Conservation (phyloP, 2,888 invertebrate species). For the Agelastica alni region DNA sequence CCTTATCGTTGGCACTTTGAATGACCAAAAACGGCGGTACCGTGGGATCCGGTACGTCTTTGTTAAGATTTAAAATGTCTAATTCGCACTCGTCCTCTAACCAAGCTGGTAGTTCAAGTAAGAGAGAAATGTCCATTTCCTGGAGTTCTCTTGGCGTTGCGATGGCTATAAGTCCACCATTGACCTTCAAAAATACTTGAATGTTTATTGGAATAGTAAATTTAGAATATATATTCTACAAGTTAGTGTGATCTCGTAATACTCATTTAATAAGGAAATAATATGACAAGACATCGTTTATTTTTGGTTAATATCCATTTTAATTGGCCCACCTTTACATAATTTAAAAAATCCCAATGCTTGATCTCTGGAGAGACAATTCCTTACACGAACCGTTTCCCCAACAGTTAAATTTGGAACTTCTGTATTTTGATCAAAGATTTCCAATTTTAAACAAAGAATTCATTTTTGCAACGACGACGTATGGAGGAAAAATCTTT, state of each 20-base stretch:
- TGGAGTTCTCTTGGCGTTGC: constrained; percentile 95
- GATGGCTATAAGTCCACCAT: constrained; percentile 82
- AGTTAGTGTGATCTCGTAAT: no score
- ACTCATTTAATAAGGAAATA: no score
- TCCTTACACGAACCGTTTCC: no score
- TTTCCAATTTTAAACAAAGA: background rate
- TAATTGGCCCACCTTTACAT: no score
- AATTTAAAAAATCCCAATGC: no score
- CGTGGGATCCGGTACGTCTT: constrained; percentile 60
- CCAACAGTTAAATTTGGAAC: no score
- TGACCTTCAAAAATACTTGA: constrained; percentile 67
- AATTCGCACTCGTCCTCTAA: constrained; percentile 96
- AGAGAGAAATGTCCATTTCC: constrained; percentile 93
- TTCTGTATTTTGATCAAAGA: no score
- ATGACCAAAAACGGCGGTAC: constrained; percentile 87
- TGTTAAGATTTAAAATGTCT: constrained; percentile 85
- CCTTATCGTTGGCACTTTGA: constrained; percentile 68
- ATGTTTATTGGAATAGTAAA: no score
- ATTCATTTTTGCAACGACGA: constrained; percentile 3
- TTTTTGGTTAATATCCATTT: no score
- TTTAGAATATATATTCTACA: no score
- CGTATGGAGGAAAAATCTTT: constrained; percentile 3
- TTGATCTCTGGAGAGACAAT: no score
- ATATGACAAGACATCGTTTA: no score
- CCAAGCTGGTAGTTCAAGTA: constrained; percentile 91